Conservation (phyloP, 2,113 vertebrate genomes). For the Cathartes aura region DNA sequence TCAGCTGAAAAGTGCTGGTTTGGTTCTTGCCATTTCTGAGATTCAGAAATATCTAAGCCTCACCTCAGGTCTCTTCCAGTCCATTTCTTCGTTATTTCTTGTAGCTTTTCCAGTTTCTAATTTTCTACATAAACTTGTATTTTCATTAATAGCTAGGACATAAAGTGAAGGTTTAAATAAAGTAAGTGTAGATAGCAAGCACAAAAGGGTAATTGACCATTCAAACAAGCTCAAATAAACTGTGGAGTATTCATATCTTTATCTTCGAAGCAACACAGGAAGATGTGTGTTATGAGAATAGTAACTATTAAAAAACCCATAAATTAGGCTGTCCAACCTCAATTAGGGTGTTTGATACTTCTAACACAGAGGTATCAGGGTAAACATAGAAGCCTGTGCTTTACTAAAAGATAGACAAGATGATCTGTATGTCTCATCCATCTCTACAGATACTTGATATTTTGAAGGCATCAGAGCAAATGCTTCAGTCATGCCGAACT, state of each 20-base stretch:
- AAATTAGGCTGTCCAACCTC: neutral
- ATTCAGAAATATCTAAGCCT: neutral
- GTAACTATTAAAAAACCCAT: neutral
- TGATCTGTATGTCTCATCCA: accelerated
- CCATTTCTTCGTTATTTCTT: neutral
- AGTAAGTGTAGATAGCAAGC: neutral
- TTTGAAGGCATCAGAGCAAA: neutral
- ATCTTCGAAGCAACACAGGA: neutral
- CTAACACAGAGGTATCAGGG: neutral
- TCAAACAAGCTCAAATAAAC: neutral
- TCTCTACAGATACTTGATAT: neutral
- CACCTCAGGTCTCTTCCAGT: neutral
- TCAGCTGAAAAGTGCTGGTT: neutral
- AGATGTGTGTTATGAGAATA: neutral
- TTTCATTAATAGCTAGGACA: neutral
- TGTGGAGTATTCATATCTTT: neutral
- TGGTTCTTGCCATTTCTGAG: neutral
- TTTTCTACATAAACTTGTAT: neutral
- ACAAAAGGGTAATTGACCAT: neutral
- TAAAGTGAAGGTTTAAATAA: neutral
- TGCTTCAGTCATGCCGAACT: neutral
- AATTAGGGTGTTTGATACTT: neutral
- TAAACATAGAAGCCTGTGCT: neutral
- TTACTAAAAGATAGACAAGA: neutral
- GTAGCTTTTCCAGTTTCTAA: neutral